Evolutionary conservation across 1,140 invertebrate species (phyloP).

Genomic region (Psilanteris sp.): DNA sequence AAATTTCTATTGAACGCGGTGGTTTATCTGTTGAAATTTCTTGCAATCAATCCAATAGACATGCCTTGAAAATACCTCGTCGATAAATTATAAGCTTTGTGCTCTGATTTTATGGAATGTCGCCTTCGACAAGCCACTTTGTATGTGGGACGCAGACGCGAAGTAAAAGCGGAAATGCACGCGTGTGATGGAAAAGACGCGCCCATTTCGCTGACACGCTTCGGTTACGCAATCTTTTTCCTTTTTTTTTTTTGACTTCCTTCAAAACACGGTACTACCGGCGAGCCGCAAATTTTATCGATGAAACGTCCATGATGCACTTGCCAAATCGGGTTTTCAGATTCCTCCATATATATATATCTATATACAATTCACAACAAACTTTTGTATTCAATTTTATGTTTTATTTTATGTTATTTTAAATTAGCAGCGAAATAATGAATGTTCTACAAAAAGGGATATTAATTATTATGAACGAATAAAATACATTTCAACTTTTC

Average conservation of each 20-base stretch:
- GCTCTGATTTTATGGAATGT: slow-evolving; percentile 39
- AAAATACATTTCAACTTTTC: no score
- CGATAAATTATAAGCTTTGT: slow-evolving; percentile 21
- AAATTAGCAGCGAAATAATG: no score
- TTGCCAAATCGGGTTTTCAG: no score
- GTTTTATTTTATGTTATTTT: no score
- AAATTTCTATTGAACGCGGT: slow-evolving; percentile 11
- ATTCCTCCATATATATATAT: no score
- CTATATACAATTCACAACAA: no score
- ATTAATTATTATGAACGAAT: no score
- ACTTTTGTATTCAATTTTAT: no score
- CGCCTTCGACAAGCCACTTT: slow-evolving; percentile 10
- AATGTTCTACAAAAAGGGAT: no score
- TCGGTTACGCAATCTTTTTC: slow-evolving; percentile 18
- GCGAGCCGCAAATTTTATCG: no score
- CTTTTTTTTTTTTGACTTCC: no score
- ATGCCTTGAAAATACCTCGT: not conserved
- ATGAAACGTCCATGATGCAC: no score
- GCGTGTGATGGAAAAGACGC: slow-evolving; percentile 23
- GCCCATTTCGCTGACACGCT: slow-evolving; percentile 31
- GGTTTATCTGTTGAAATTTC: slow-evolving; percentile 1
- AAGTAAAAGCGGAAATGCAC: slow-evolving; percentile 33
- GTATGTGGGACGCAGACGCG: slow-evolving; percentile 32
- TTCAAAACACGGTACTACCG: not conserved
- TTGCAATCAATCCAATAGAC: slow-evolving; percentile 13